phyloP scores from a whole-genome alignment of 2,888 invertebrate genomes.

The Linnaemya vulpina region DNA sequence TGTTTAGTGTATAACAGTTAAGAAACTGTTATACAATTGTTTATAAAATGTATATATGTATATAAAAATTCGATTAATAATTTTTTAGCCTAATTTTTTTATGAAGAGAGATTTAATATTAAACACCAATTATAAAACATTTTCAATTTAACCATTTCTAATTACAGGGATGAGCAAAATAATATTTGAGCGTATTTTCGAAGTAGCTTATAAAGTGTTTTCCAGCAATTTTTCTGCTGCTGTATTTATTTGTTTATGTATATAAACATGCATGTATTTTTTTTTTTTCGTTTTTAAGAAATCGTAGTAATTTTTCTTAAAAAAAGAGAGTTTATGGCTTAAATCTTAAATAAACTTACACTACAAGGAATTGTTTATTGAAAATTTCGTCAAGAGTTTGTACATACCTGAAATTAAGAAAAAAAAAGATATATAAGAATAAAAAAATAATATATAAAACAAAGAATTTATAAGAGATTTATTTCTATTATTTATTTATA shows the following conservation, averaged over 20 bases:
- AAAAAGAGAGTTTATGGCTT: background rate
- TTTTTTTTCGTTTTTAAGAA: background rate
- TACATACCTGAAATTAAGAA: slow-evolving; percentile 37
- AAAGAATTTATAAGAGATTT: too few relatives aligned
- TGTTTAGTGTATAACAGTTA: too few relatives aligned
- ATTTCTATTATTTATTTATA: too few relatives aligned
- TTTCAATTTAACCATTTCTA: too few relatives aligned
- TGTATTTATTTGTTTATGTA: background rate
- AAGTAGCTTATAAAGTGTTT: background rate
- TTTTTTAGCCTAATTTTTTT: too few relatives aligned
- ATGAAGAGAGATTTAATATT: too few relatives aligned
- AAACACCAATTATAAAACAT: too few relatives aligned
- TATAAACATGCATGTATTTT: background rate
- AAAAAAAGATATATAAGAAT: background rate
- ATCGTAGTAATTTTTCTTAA: background rate
- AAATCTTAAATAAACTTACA: background rate
- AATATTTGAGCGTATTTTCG: background rate
- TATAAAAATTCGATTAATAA: too few relatives aligned
- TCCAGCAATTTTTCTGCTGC: background rate
- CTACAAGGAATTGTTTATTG: background rate
- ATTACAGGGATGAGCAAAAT: background rate
- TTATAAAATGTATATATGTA: too few relatives aligned
- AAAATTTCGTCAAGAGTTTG: background rate
- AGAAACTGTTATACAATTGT: too few relatives aligned
- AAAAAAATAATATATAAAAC: background rate